Percentiles rank a stretch among this genome's conserved stretches.
phyloP scores from a whole-genome alignment of 2,113 vertebrate genomes.

The Raja brachyura region DNA sequence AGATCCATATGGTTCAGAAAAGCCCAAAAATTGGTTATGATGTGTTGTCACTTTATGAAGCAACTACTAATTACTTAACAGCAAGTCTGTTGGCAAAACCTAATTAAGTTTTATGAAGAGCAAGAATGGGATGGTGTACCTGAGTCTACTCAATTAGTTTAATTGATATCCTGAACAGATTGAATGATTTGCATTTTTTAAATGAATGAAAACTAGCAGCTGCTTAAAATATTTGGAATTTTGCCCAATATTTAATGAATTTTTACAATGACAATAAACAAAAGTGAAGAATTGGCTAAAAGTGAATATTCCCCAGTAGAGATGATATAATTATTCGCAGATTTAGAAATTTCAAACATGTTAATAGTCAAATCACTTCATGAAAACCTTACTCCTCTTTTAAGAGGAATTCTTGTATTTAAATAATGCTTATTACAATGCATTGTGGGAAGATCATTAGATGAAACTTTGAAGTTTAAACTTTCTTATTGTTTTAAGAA shows the following conservation, averaged over 20 bases:
- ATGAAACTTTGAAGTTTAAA: neutral
- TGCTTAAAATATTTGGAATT: neutral
- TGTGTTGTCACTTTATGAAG: neutral
- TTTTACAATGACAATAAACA: conserved; percentile 3
- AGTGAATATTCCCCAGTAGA: neutral
- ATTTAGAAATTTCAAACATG: neutral
- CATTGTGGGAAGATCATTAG: neutral
- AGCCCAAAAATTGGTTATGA: neutral
- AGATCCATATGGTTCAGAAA: neutral
- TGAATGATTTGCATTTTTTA: neutral
- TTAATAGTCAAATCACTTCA: neutral
- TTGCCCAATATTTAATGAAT: neutral
- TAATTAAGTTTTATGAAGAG: conserved; percentile 26
- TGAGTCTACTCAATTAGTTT: neutral
- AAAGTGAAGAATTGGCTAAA: neutral
- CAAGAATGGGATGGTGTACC: neutral
- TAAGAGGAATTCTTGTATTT: neutral
- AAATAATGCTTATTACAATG: neutral
- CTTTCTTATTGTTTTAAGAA: neutral
- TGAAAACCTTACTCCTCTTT: neutral
- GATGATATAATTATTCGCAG: neutral
- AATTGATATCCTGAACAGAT: neutral
- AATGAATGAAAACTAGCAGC: neutral
- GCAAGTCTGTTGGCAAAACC: neutral
- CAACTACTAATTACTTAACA: neutral